Base-by-base conservation (phyloP, 2,888 invertebrate genomes). In the Drosophila infuscata region DNA sequence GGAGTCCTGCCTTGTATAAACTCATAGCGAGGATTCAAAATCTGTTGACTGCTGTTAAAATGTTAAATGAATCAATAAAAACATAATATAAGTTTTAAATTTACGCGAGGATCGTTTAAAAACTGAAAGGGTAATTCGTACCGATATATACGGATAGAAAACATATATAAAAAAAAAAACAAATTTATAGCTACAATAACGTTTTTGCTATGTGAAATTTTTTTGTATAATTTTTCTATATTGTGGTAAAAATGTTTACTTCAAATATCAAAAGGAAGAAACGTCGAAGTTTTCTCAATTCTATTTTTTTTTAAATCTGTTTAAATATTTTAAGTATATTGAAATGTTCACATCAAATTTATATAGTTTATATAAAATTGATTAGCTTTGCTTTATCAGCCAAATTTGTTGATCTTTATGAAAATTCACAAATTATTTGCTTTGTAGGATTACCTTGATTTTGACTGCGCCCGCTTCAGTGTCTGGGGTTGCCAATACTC, bases 11-110 rank as follows among this genome's bases (percentile, higher is more conserved):
- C 46, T 29, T 56, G 33, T 0, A 65, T 67, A 41, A 72, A 66
- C 36, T 79, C 73, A n/a, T 79, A 74, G 29, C 65, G 71, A n/a
- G 75, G 78, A 60, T 71, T 65, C 33, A 59, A 60, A 32, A 57
- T 20, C 20, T 25, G 9, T 38, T 66, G 70, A n/a, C 43, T 46
- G 51, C 41, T 66, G 41, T 53, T 25, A 9, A n/a, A 12, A 20
- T 20, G 20, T 25, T 25, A 25, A 29, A 11, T 53, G 12, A 17
- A 32, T 9, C 38, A 1, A 8, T 9, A 11, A 25, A 3, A 4
- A 48, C 15, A 7, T 15, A 36, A 41, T 12, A 12, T 3, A 3
- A 11, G 1, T 41, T n/a, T 41, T n/a, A 41, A n/a, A n/a, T 41
- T n/a, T n/a, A n/a, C 2, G 2, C 9, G 0, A 9, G n/a, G 3